These are phyloP conservation scores for Grallaria varia DNA, from an alignment of 2,113 vertebrate species.

Conservation along the genomic window DNA sequence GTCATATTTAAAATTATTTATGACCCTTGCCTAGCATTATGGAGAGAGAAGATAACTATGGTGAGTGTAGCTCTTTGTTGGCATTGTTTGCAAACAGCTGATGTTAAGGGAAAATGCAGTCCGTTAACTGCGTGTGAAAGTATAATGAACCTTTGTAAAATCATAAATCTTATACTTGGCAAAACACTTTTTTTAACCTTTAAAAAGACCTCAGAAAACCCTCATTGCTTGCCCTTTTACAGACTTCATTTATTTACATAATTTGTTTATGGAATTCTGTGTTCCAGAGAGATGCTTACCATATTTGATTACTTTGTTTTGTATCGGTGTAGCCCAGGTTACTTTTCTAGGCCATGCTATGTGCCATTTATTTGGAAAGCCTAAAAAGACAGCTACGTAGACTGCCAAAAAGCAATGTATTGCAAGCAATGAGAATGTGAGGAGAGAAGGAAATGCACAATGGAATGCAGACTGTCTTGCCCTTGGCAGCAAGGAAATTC, in stretches of 20 bases:
- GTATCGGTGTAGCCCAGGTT: background rate
- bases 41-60: background rate
- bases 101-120: background rate
- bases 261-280: background rate
- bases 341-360: background rate
- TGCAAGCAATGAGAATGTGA: background rate
- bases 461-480: background rate
- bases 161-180: background rate
- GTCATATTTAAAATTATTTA: constrained; percentile 14
- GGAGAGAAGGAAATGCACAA: background rate
- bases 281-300: background rate
- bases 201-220: background rate
- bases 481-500: constrained; percentile 45
- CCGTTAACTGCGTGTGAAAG: background rate
- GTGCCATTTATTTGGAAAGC: constrained; percentile 32
- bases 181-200: background rate
- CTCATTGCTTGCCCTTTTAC: background rate
- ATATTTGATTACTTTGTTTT: background rate
- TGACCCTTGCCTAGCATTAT: background rate
- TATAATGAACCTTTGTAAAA: background rate
- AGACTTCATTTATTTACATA: background rate
- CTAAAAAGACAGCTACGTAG: background rate
- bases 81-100: background rate
- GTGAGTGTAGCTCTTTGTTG: background rate
- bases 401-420: constrained; percentile 40